Conservation (phyloP, 2,888 invertebrate genomes). For the Drosophila melanosoma region DNA sequence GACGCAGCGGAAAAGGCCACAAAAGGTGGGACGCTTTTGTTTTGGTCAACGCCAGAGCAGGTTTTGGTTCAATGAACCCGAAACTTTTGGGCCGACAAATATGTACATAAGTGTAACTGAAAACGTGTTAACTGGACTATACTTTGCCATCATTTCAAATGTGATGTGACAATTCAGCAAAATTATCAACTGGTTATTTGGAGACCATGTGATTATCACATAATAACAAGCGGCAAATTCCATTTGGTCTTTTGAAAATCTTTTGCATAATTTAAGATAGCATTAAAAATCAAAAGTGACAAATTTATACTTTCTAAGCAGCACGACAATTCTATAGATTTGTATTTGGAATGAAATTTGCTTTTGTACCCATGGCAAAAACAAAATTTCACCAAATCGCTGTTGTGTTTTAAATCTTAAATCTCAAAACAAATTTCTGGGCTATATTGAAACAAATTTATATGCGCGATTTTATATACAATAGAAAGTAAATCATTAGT, state of each 20-base stretch:
- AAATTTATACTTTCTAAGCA: conserved; percentile 69
- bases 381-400: conserved; percentile 61
- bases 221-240: conserved; percentile 38
- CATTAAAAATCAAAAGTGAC: conserved; percentile 27
- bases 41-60: conserved; percentile 64
- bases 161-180: conserved; percentile 52
- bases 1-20: conserved; percentile 56
- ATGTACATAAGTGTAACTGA: conserved; percentile 40
- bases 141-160: conserved; percentile 29
- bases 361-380: conserved; percentile 25
- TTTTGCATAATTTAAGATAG: conserved; percentile 38
- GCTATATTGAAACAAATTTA: conserved; percentile 43
- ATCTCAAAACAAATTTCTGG: conserved; percentile 43
- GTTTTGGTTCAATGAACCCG: conserved; percentile 63
- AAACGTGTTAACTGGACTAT: conserved; percentile 52
- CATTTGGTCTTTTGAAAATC: conserved; percentile 26
- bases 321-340: conserved; percentile 52
- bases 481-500: conserved; percentile 73
- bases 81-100: conserved; percentile 30
- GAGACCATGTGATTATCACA: conserved; percentile 27
- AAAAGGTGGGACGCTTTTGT: conserved; percentile 44
- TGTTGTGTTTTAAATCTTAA: conserved; percentile 29
- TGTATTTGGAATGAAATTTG: conserved; percentile 18
- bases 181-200: conserved; percentile 17
- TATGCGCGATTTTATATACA: conserved; percentile 53